Conservation (phyloP, 2,113 vertebrate genomes). For the Mugil cephalus region DNA sequence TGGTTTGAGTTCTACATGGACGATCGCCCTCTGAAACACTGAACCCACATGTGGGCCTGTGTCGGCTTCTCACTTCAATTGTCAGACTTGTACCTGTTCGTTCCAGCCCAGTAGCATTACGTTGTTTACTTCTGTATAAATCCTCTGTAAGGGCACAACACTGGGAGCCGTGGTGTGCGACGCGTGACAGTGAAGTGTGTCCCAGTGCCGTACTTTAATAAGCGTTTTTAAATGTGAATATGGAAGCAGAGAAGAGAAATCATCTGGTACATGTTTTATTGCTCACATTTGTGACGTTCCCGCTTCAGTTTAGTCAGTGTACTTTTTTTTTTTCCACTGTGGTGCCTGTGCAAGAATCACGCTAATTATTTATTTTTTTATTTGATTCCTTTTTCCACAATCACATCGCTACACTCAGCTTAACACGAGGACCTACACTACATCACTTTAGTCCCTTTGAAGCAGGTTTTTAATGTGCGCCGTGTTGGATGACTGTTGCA, state of each 20-base stretch:
- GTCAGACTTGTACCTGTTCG: neutral
- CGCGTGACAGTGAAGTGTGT: neutral
- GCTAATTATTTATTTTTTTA: conserved; percentile 41
- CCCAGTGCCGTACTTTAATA: neutral
- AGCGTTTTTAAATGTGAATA: conserved; percentile 4
- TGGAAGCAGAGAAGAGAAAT: conserved; percentile 4
- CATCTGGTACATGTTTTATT: conserved; percentile 1
- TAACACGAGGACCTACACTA: conserved; percentile 61
- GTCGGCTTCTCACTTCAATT: neutral
- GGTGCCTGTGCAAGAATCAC: conserved; percentile 57
- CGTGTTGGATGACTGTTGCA: conserved; percentile 55
- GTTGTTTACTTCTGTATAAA: neutral
- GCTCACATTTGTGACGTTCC: neutral
- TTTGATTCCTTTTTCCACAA: conserved; percentile 37
- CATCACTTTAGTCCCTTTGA: conserved; percentile 61
- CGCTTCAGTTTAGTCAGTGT: neutral
- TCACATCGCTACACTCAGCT: conserved; percentile 35
- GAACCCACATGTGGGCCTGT: neutral
- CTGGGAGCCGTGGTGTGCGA: neutral
- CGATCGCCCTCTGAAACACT: conserved; percentile 2
- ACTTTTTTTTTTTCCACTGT: conserved; percentile 2
- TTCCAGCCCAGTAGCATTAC: neutral
- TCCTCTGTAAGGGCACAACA: neutral
- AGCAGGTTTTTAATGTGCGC: conserved; percentile 20
- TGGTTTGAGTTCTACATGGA: neutral